These are phyloP conservation scores for Ancistrus triradiatus DNA, from an alignment of 2,113 vertebrate genomes.

Conservation along the genomic window DNA sequence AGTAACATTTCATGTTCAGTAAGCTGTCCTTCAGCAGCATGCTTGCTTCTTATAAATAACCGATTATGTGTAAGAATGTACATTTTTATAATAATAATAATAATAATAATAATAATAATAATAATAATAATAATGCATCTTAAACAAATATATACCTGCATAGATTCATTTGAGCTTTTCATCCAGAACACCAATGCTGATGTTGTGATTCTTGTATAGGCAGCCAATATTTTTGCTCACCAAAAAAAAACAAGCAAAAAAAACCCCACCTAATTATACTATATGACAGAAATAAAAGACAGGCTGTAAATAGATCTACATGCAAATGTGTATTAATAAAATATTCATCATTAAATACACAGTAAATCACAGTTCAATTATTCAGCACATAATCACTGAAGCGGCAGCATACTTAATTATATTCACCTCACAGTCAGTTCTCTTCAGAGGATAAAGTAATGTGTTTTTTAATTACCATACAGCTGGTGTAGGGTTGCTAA, in stretches of 20 bases:
- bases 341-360: constrained; percentile 33
- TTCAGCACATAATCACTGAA: constrained; percentile 35
- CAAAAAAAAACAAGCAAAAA: not conserved
- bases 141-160: not conserved
- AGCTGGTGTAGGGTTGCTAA: constrained; percentile 37
- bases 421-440: constrained; percentile 11
- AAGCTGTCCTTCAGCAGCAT: no score
- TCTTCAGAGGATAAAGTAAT: constrained; percentile 33
- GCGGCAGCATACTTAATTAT: constrained; percentile 25
- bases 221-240: not conserved
- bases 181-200: not conserved
- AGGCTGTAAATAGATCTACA: constrained; percentile 11
- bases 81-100: no score
- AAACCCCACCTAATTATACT: not conserved
- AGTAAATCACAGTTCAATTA: constrained; percentile 35
- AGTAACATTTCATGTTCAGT: no score
- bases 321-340: constrained; percentile 29
- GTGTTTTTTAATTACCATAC: constrained; percentile 42
- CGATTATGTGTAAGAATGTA: no score
- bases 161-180: not conserved
- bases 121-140: not conserved
- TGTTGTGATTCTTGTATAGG: no score
- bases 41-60: no score
- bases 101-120: no score
- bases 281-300: constrained; percentile 1